Evolutionary conservation across 2,113 vertebrate genomes (phyloP).

Genomic region (Megatriorchis doriae): DNA sequence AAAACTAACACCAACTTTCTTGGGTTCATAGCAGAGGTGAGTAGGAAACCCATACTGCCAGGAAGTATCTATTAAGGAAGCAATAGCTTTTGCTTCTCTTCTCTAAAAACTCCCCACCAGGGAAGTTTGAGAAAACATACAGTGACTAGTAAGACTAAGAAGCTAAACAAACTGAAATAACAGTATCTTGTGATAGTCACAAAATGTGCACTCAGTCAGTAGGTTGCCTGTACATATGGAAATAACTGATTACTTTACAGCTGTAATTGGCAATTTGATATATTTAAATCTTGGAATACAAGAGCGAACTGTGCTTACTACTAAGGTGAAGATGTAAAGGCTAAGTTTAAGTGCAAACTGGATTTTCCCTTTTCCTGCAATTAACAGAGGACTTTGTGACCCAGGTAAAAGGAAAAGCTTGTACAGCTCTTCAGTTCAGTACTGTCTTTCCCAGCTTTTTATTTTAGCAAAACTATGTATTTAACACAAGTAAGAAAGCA

Average conservation of each 20-base stretch:
- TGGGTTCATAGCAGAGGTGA: background rate
- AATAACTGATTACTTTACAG: background rate
- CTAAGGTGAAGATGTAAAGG: background rate
- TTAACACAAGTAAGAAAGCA: background rate
- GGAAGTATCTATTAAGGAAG: background rate
- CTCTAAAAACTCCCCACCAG: background rate
- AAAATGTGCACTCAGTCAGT: background rate
- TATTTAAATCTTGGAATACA: background rate
- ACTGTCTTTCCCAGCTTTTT: rapidly evolving
- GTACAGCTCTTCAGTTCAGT: background rate
- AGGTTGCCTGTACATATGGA: background rate
- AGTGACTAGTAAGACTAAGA: background rate
- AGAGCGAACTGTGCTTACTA: background rate
- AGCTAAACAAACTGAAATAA: background rate
- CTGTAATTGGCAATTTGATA: background rate
- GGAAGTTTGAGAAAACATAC: background rate
- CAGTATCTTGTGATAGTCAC: background rate
- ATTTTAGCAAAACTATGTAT: background rate
- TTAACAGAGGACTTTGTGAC: background rate
- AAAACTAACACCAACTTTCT: background rate
- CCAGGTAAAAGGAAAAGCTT: background rate
- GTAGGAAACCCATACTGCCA: background rate
- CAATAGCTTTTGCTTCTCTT: background rate
- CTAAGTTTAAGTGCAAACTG: background rate
- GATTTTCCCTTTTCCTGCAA: background rate